These are phyloP conservation scores for Sapayoa aenigma DNA, from an alignment of 2,113 vertebrate genomes.

Conservation along the genomic window DNA sequence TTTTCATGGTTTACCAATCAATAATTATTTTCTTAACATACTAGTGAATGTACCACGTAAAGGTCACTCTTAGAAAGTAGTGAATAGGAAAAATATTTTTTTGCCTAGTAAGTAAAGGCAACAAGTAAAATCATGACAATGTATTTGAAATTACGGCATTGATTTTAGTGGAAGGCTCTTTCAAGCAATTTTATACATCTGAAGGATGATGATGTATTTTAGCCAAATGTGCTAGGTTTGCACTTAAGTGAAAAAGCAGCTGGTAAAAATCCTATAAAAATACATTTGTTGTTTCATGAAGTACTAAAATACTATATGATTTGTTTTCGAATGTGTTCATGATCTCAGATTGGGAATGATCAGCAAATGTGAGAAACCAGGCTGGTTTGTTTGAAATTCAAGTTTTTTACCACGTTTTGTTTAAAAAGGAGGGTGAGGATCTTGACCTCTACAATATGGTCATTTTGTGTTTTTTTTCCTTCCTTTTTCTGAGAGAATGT, in stretches of 20 bases:
- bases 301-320: not conserved
- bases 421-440: not conserved
- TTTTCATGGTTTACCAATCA: not conserved
- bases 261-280: not conserved
- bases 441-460: not conserved
- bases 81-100: not conserved
- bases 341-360: not conserved
- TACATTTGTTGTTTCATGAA: not conserved
- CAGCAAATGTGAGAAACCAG: not conserved
- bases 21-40: not conserved
- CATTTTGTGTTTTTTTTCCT: too few relatives aligned
- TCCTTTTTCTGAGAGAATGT: not conserved
- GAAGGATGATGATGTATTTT: not conserved
- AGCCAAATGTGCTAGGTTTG: not conserved
- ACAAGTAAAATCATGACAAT: not conserved
- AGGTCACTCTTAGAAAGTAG: not conserved
- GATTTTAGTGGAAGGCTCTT: not conserved
- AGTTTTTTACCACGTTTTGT: not conserved
- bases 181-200: not conserved
- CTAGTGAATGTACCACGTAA: not conserved
- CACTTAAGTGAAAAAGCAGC: not conserved
- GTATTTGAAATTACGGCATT: not conserved
- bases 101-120: not conserved
- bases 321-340: not conserved
- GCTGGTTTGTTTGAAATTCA: not conserved